These are phyloP conservation scores for Melieria omissa DNA, from an alignment of 2,888 invertebrate species.

Conservation along the genomic window DNA sequence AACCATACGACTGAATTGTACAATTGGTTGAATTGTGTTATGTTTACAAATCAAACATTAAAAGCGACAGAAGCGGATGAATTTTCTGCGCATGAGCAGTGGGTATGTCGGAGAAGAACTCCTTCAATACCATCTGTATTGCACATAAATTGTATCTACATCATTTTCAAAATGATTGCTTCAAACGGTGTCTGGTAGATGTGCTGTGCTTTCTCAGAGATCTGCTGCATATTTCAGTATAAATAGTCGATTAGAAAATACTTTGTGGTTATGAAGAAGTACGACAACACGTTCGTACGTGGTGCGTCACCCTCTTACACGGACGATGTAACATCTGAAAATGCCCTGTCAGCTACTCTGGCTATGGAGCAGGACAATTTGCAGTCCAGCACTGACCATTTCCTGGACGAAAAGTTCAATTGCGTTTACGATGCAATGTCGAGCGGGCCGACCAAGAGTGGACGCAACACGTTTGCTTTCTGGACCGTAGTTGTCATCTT, in stretches of 20 bases:
- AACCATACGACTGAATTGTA: too few relatives aligned
- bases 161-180: too few relatives aligned
- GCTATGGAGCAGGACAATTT: constrained; percentile 52
- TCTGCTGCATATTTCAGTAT: too few relatives aligned
- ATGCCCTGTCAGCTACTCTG: constrained; percentile 57
- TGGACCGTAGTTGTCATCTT: constrained; percentile 81
- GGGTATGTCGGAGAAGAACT: too few relatives aligned
- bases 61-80: too few relatives aligned
- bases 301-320: constrained; percentile 65
- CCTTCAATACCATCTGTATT: too few relatives aligned
- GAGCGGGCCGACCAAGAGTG: constrained; percentile 42
- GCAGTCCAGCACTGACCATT: constrained; percentile 52
- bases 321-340: constrained; percentile 62
- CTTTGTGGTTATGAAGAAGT: constrained; percentile 53
- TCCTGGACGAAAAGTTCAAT: constrained; percentile 54
- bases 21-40: too few relatives aligned
- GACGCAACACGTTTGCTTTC: constrained; percentile 74
- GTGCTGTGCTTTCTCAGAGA: too few relatives aligned
- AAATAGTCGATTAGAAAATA: background rate
- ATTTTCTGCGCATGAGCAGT: too few relatives aligned
- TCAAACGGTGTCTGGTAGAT: too few relatives aligned
- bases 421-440: constrained; percentile 43
- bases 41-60: too few relatives aligned
- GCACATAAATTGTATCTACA: too few relatives aligned
- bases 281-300: constrained; percentile 63